Evolutionary conservation across 2,797 vertebrate species (phyloP).

Genomic region (Pipistrellus pipistrellus): DNA sequence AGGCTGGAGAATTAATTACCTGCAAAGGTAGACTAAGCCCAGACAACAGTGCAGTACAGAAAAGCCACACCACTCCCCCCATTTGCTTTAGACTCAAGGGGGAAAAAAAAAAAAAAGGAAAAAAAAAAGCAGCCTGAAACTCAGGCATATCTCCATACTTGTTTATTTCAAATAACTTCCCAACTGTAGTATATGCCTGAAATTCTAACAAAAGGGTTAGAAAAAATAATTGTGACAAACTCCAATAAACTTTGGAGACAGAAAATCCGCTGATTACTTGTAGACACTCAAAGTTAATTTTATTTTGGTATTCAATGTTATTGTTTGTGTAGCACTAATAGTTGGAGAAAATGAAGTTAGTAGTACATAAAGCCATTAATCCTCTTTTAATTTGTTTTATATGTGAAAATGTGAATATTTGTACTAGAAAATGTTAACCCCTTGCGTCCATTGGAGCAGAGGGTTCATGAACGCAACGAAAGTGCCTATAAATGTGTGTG

Average conservation of each 20-base stretch:
- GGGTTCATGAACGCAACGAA: slow-evolving; percentile 44
- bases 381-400: slow-evolving; percentile 4
- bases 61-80: slow-evolving; percentile 83
- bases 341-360: background rate
- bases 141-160: background rate
- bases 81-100: slow-evolving; percentile 62
- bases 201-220: slow-evolving; percentile 6
- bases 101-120: slow-evolving; percentile 59
- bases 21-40: slow-evolving; percentile 87
- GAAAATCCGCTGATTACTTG: slow-evolving; percentile 53
- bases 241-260: slow-evolving; percentile 28
- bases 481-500: background rate
- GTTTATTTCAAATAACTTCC: slow-evolving; percentile 48
- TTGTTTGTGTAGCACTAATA: slow-evolving; percentile 43
- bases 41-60: slow-evolving; percentile 80
- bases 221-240: slow-evolving; percentile 34
- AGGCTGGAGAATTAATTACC: slow-evolving; percentile 89
- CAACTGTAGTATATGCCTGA: slow-evolving; percentile 6
- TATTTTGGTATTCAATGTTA: slow-evolving; percentile 36
- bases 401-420: slow-evolving; percentile 1
- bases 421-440: slow-evolving; percentile 21
- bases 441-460: background rate
- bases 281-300: slow-evolving; percentile 35
- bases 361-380: slow-evolving; percentile 2
- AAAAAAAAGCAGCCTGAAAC: slow-evolving; percentile 42